Base-by-base conservation (phyloP, 1,140 invertebrate species). In the Magallana ariakensis region DNA sequence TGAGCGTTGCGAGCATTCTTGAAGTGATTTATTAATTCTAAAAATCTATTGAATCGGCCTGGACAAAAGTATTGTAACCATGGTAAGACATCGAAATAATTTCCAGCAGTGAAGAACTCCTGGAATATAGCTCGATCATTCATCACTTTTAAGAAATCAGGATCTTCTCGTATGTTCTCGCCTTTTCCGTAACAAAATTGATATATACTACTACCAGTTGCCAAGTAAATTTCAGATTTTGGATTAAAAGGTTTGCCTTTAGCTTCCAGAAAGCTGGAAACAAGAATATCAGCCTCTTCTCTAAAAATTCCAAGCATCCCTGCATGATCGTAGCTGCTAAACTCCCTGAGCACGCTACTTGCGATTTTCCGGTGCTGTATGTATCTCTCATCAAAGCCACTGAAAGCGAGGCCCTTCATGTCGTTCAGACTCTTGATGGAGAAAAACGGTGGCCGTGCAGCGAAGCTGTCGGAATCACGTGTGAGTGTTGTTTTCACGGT, bases 401-500 rank as follows among this genome's bases (percentile, higher is more conserved):
- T 53, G 22, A 89, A 89, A n/a, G 81, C 70, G 0, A 89, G 62
- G 62, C 80, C 83, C 10, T 83, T 85, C 46, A 55, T 83, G 7
- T 85, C 84, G 33, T 60, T 58, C 4, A 87, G 22, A 6, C 57
- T 19, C 57, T 60, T 62, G 11, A 83, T 55, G 5, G 86, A 89
- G 60, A 87, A 85, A 56, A 91, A 88, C 22, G 81, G 62, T 11
- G 91, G 91, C 53, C 92, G 85, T 11, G 87, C 87, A 0, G 90
- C 80, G 53, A 92, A 92, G 54, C 66, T 85, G 15, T 87, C 89
- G 9, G 86, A 70, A 13, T 91, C 85, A 19, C 83, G 85, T 0
- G 84, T 54, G n/a, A 91, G 88, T 1, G 90, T 90, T 56, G 86
- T 87, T 57, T 87, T 88, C 53, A 92, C 87, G 15, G 84, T 81